A percentile compares a stretch with the other conserved stretches of the same genome.
Conservation (phyloP, 2,797 vertebrate genomes). For the Cyprinodon diabolis region DNA sequence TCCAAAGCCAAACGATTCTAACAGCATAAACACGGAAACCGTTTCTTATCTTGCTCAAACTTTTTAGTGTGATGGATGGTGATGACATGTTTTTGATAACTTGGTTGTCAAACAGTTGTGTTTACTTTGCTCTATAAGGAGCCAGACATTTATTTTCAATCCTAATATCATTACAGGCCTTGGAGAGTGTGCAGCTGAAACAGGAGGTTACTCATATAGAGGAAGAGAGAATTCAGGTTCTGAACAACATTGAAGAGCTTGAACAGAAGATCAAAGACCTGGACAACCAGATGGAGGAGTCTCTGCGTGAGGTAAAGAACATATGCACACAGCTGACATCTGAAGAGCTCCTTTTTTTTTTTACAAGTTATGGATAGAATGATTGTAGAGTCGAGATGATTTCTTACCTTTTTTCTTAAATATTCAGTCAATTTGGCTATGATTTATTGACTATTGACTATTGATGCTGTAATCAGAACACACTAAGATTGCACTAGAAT, state of each 20-base stretch:
- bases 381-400: neutral
- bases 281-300: slow-evolving; percentile 97
- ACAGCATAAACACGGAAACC: neutral
- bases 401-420: neutral
- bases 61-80: neutral
- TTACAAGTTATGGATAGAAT: neutral
- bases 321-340: slow-evolving; percentile 1
- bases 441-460: neutral
- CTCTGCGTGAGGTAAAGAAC: slow-evolving; percentile 87
- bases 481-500: neutral
- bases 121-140: slow-evolving; percentile 5
- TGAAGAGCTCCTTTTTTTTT: neutral
- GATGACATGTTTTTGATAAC: neutral
- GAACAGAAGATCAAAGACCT: slow-evolving; percentile 97
- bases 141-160: slow-evolving; percentile 24
- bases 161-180: slow-evolving; percentile 73
- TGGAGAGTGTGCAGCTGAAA: slow-evolving; percentile 83
- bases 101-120: neutral
- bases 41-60: slow-evolving; percentile 6
- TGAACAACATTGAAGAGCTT: slow-evolving; percentile 95
- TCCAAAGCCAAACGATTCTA: slow-evolving; percentile 17
- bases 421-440: neutral
- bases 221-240: slow-evolving; percentile 88
- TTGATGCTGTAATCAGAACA: neutral
- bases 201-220: slow-evolving; percentile 89